A percentile compares a stretch with the other conserved stretches of the same genome.
Conservation (phyloP, 2,113 vertebrate species). For the Cranoglanis bouderius region DNA sequence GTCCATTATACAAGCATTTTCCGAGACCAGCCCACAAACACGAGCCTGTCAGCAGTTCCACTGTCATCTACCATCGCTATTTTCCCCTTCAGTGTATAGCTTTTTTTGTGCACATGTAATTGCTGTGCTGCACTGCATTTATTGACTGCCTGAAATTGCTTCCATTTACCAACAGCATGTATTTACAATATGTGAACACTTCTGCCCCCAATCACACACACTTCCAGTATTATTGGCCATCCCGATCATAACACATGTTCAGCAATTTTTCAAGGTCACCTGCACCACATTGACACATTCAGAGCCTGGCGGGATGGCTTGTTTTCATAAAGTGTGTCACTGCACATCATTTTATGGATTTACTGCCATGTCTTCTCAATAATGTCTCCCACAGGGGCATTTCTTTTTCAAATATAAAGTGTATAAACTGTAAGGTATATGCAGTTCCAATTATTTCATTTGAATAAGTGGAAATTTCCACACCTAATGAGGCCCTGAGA, state of each 20-base stretch:
- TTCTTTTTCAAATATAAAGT: not conserved
- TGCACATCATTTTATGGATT: not conserved
- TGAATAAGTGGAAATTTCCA: not conserved
- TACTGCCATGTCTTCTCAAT: not conserved
- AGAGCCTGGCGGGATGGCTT: not conserved
- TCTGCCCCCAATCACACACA: not conserved
- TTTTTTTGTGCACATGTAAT: slow-evolving; percentile 15
- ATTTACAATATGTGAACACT: not conserved
- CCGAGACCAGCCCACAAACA: slow-evolving; percentile 6
- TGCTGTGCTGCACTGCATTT: slow-evolving; percentile 10
- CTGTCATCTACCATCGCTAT: not conserved
- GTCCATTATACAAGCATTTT: slow-evolving; percentile 19
- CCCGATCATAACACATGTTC: not conserved
- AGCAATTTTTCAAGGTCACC: not conserved
- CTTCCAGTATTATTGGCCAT: slow-evolving; percentile 2
- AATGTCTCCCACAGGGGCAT: not conserved
- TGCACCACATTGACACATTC: not conserved
- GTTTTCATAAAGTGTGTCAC: not conserved
- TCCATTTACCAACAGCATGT: not conserved
- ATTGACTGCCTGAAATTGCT: slow-evolving; percentile 29
- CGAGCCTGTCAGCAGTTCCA: slow-evolving; percentile 5
- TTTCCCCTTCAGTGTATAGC: not conserved
- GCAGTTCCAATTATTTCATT: slow-evolving; percentile 21
- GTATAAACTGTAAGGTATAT: not conserved
- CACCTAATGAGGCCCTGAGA: not conserved